Evolutionary conservation across 2,113 vertebrate species (phyloP).

Genomic region (Rhodinocichla rosea): DNA sequence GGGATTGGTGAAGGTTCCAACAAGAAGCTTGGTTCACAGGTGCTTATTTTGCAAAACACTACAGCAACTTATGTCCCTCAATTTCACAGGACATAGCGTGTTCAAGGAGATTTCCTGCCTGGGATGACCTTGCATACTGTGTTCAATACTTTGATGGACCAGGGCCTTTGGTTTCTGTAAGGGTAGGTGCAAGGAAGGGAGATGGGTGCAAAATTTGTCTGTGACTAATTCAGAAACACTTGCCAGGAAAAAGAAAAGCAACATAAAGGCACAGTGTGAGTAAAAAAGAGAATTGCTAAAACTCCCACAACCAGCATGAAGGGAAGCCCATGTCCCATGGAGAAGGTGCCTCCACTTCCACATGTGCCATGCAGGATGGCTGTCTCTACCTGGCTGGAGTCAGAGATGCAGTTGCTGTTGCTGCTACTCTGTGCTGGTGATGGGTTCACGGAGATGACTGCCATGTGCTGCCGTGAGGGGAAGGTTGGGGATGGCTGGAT

Average conservation of each 20-base stretch:
- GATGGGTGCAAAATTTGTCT: background rate
- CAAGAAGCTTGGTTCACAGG: background rate
- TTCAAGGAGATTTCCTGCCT: background rate
- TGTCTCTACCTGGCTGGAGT: constrained; percentile 82
- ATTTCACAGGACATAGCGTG: background rate
- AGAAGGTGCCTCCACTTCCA: background rate
- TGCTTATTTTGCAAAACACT: background rate
- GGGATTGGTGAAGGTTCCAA: background rate
- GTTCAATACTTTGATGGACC: background rate
- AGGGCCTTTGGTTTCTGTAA: background rate
- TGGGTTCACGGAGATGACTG: constrained; percentile 75
- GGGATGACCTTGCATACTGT: background rate
- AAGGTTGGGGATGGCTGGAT: constrained; percentile 86
- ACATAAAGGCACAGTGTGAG: fast-evolving
- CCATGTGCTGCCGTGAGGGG: constrained; percentile 82
- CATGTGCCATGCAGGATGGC: fast-evolving
- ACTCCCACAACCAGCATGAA: background rate
- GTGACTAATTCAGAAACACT: background rate
- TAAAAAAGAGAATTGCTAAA: background rate
- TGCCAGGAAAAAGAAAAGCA: background rate
- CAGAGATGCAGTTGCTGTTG: constrained; percentile 70
- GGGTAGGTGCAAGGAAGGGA: background rate
- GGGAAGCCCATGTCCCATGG: fast-evolving
- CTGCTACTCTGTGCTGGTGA: constrained; percentile 73
- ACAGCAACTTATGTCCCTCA: background rate